Evolutionary conservation across 2,888 invertebrate species (phyloP).

Genomic region (Cephonodes hylas): DNA sequence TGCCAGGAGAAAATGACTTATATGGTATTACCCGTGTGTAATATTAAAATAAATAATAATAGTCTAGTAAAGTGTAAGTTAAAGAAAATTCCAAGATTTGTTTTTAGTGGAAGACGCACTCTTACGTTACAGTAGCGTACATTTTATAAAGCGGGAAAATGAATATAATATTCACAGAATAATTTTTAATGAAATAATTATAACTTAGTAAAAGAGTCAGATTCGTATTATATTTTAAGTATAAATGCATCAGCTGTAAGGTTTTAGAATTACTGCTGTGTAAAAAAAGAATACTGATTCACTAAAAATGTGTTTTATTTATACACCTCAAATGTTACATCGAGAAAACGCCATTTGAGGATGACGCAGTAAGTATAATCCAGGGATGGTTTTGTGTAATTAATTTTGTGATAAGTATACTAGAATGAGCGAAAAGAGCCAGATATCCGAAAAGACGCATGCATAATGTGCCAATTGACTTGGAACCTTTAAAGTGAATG

Average conservation of each 20-base stretch:
- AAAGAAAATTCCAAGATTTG: slow-evolving; percentile 59
- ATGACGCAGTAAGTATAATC: not conserved
- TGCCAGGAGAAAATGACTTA: slow-evolving; percentile 31
- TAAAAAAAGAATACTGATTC: slow-evolving; percentile 78
- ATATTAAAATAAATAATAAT: slow-evolving; percentile 41
- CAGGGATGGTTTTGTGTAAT: too few species aligned
- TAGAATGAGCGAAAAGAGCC: too few species aligned
- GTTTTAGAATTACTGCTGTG: slow-evolving; percentile 67
- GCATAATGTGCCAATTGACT: too few species aligned
- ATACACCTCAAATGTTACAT: not conserved
- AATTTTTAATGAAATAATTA: slow-evolving; percentile 59
- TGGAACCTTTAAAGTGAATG: too few species aligned
- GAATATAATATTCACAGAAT: slow-evolving; percentile 64
- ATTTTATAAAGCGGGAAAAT: slow-evolving; percentile 54
- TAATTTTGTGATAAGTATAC: too few species aligned
- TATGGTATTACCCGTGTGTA: slow-evolving; percentile 41
- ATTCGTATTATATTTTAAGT: slow-evolving; percentile 77
- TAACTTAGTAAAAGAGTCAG: slow-evolving; percentile 71
- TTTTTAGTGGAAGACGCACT: slow-evolving; percentile 53
- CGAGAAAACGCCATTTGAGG: not conserved
- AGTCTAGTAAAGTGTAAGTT: slow-evolving; percentile 39
- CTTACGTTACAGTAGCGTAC: slow-evolving; percentile 59
- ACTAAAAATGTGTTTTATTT: slow-evolving; percentile 55
- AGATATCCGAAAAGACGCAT: too few species aligned
- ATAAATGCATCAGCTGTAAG: slow-evolving; percentile 63